Percentiles rank a stretch among this genome's conserved stretches.
These are phyloP conservation scores for Paradoxurus hermaphroditus DNA, from an alignment of 2,113 vertebrate species.

Conservation along the genomic window DNA sequence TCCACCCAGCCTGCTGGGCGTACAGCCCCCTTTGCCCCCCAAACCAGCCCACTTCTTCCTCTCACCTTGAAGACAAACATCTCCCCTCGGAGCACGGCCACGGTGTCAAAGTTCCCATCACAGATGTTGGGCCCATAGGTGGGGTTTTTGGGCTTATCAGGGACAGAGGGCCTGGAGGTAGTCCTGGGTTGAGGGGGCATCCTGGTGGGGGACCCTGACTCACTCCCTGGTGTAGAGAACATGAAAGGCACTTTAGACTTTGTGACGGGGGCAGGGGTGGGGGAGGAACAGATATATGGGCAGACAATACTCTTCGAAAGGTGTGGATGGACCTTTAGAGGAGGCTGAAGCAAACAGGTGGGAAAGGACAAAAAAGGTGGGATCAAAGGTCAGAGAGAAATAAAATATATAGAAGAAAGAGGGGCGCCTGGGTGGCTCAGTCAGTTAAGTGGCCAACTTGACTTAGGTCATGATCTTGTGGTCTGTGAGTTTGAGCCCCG, in stretches of 20 bases:
- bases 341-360: background rate
- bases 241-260: constrained; percentile 16
- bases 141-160: constrained; percentile 78
- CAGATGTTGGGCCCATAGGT: constrained; percentile 89
- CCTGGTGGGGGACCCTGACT: constrained; percentile 67
- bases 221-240: constrained; percentile 62
- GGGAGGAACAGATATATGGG: background rate
- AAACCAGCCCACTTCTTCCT: background rate
- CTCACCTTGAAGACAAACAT: constrained; percentile 95
- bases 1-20: background rate
- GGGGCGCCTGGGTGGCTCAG: too few relatives aligned
- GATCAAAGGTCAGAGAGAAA: background rate
- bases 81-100: constrained; percentile 91
- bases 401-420: background rate
- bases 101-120: constrained; percentile 92
- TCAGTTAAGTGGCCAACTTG: too few relatives aligned
- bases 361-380: background rate
- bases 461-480: too few relatives aligned
- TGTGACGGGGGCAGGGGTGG: background rate
- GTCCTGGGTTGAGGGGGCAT: constrained; percentile 76
- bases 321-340: background rate
- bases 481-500: too few relatives aligned
- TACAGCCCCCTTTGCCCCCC: background rate
- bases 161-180: constrained; percentile 76
- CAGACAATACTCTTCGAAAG: background rate